Evolutionary conservation across 2,113 vertebrate genomes (phyloP).

Genomic region (Phycodurus eques): DNA sequence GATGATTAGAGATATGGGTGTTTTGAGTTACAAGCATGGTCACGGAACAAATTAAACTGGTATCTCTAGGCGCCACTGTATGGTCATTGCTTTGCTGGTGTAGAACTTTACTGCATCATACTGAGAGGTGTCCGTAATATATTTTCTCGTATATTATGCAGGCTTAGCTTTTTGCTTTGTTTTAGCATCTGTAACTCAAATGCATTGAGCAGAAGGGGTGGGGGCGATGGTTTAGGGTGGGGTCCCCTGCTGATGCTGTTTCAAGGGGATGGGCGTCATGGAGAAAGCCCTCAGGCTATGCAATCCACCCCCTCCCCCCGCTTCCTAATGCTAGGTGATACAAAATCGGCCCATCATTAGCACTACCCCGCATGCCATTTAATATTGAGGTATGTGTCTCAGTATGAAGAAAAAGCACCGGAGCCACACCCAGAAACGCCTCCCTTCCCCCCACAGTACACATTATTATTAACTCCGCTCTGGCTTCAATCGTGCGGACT

Average conservation of each 20-base stretch:
- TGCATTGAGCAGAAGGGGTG: not conserved
- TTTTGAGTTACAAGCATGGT: too few species aligned
- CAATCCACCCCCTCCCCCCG: slow-evolving; percentile 3
- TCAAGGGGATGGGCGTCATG: slow-evolving; percentile 50
- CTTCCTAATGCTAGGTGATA: slow-evolving; percentile 53
- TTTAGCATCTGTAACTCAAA: slow-evolving; percentile 6
- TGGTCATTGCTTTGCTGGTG: too few species aligned
- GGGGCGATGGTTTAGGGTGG: slow-evolving; percentile 3
- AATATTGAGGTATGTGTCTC: slow-evolving; percentile 35
- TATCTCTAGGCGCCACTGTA: too few species aligned
- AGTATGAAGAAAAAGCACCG: slow-evolving; percentile 29
- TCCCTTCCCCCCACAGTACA: slow-evolving; percentile 44
- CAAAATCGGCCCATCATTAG: slow-evolving; percentile 47
- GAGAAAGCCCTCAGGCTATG: slow-evolving; percentile 44
- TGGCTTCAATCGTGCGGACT: slow-evolving; percentile 19
- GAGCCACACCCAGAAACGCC: slow-evolving; percentile 55
- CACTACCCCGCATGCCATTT: slow-evolving; percentile 28
- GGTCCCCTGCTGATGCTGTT: slow-evolving; percentile 49
- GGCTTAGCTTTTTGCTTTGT: slow-evolving; percentile 26
- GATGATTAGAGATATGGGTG: too few species aligned
- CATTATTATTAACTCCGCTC: slow-evolving; percentile 12
- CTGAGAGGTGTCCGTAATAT: too few species aligned
- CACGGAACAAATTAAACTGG: too few species aligned
- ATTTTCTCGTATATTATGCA: not conserved
- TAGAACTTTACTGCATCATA: too few species aligned